Conservation (phyloP, 1,140 invertebrate genomes). For the Eufriesea mexicana region DNA sequence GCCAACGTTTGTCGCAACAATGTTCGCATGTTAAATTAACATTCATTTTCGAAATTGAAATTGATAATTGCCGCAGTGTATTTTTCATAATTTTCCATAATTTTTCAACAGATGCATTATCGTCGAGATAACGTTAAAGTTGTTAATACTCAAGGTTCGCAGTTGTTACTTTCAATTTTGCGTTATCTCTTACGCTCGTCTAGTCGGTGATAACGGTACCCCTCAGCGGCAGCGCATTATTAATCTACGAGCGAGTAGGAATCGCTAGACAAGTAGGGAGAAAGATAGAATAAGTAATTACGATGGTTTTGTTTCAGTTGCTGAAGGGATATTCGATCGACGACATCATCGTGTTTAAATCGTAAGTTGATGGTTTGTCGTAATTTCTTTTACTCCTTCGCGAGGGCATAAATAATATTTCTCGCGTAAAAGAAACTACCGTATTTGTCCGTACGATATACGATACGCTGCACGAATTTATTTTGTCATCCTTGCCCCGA, state of each 20-base stretch:
- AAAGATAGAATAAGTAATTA: neutral
- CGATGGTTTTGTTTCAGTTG: neutral
- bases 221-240: neutral
- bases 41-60: too few relatives aligned
- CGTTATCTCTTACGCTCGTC: neutral
- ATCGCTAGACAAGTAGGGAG: neutral
- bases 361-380: slow-evolving; percentile 2
- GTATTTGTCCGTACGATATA: too few relatives aligned
- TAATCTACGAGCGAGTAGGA: neutral
- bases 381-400: too few relatives aligned
- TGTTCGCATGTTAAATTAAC: too few relatives aligned
- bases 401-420: too few relatives aligned
- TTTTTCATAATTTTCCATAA: too few relatives aligned
- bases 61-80: too few relatives aligned
- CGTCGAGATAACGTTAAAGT: too few relatives aligned
- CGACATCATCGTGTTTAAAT: neutral
- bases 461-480: too few relatives aligned
- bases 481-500: neutral
- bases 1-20: too few relatives aligned
- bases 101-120: neutral
- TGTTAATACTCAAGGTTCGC: neutral
- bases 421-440: too few relatives aligned
- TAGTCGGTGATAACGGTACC: neutral
- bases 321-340: too few relatives aligned
- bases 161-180: neutral